A percentile compares a stretch with the other conserved stretches of the same genome.
Evolutionary conservation across 2,888 invertebrate species (phyloP).

Genomic region (Sesia apiformis): DNA sequence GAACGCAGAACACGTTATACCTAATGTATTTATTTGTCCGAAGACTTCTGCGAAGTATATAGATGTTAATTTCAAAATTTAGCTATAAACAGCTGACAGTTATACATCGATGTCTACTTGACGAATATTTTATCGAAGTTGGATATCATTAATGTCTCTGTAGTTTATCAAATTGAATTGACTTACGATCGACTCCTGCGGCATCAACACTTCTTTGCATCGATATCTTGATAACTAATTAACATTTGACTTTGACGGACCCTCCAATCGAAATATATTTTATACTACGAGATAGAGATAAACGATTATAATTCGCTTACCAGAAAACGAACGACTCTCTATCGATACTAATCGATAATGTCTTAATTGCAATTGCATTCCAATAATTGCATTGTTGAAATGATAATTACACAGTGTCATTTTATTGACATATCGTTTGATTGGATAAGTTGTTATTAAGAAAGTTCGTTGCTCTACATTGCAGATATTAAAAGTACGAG

Average conservation of each 20-base stretch:
- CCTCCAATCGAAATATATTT: neutral
- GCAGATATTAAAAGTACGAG: slow-evolving; percentile 9
- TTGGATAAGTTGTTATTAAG: slow-evolving; percentile 16
- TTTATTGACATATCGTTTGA: slow-evolving; percentile 21
- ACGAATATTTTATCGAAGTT: too few species aligned
- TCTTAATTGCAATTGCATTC: slow-evolving; percentile 28
- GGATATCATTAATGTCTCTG: too few species aligned
- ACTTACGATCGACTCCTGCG: too few species aligned
- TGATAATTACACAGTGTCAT: slow-evolving; percentile 28
- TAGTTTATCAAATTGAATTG: too few species aligned
- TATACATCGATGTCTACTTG: too few species aligned
- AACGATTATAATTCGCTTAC: slow-evolving; percentile 9
- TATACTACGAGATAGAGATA: slow-evolving; percentile 1
- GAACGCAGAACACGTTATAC: too few species aligned
- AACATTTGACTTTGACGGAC: neutral
- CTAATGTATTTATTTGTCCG: too few species aligned
- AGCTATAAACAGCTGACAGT: too few species aligned
- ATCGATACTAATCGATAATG: slow-evolving; percentile 15
- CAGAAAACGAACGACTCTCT: slow-evolving; percentile 9
- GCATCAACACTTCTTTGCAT: too few species aligned
- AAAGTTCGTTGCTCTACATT: slow-evolving; percentile 6
- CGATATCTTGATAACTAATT: neutral
- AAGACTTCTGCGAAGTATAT: too few species aligned
- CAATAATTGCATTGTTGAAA: slow-evolving; percentile 24
- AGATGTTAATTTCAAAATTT: too few species aligned